These are phyloP conservation scores for Ophthalmolycus amberensis DNA, from an alignment of 2,113 vertebrate species.

Conservation along the genomic window DNA sequence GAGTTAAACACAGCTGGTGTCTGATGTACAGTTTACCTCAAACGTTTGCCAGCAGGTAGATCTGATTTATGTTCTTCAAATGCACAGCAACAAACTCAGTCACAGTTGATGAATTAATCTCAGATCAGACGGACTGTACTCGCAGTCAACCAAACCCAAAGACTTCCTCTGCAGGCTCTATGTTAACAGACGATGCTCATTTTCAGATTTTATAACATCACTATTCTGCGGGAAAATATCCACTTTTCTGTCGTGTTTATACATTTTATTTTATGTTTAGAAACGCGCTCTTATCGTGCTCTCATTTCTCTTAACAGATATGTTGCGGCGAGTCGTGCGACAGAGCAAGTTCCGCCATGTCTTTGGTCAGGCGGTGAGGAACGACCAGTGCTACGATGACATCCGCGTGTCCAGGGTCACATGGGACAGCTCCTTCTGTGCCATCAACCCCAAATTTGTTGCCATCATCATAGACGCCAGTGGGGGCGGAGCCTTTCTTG, in stretches of 20 bases:
- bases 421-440: conserved; percentile 98
- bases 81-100: conserved; percentile 24
- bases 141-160: conserved; percentile 14
- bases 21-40: conserved; percentile 4
- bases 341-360: conserved; percentile 99
- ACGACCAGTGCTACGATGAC: conserved; percentile 97
- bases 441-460: conserved; percentile 95
- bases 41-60: conserved; percentile 10
- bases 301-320: conserved; percentile 83
- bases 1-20: conserved; percentile 9
- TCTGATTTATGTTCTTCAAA: conserved; percentile 1
- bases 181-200: neutral
- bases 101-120: conserved; percentile 23
- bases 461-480: conserved; percentile 97
- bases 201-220: neutral
- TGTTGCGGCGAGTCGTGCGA: conserved; percentile 96
- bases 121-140: conserved; percentile 9
- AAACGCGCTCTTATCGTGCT: neutral
- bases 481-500: conserved; percentile 95
- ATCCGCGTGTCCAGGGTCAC: conserved; percentile 97
- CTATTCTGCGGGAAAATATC: neutral
- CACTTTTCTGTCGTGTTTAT: neutral
- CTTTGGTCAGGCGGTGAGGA: conserved; percentile 96
- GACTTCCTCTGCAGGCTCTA: neutral
- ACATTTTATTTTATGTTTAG: neutral